A percentile compares a stretch with the other conserved stretches of the same genome.
These are phyloP conservation scores for Sinhomidia bicolor DNA, from an alignment of 2,888 invertebrate genomes.

Conservation along the genomic window DNA sequence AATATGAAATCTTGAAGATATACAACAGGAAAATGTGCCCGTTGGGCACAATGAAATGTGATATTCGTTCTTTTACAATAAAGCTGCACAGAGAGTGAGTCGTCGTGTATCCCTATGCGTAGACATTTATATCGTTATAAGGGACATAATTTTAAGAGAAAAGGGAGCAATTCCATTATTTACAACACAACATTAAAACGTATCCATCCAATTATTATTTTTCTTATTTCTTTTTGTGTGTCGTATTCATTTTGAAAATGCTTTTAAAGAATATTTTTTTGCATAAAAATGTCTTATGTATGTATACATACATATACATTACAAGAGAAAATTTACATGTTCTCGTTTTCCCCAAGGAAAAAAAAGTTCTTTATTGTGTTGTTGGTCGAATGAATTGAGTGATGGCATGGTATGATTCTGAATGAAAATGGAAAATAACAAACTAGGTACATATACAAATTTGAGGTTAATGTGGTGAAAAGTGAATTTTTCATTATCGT, in stretches of 20 bases:
- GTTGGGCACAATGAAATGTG: constrained; percentile 41
- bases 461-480: background rate
- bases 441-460: background rate
- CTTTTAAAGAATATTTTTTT: background rate
- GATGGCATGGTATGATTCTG: background rate
- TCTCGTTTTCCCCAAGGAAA: constrained; percentile 29
- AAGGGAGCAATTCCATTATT: constrained; percentile 20
- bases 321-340: background rate
- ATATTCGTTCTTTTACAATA: constrained; percentile 5
- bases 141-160: background rate
- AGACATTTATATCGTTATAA: background rate
- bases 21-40: constrained; percentile 28
- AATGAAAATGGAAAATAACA: background rate
- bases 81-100: background rate
- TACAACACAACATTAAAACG: background rate
- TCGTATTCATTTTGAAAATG: background rate
- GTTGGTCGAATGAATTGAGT: background rate
- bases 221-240: background rate
- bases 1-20: constrained; percentile 35
- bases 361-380: background rate
- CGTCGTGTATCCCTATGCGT: no score
- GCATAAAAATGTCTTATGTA: background rate
- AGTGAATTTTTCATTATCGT: background rate
- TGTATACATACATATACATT: no score
- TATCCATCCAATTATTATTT: constrained; percentile 8